Evolutionary conservation across 2,113 vertebrate species (phyloP).

Genomic region (Halichoerus grypus): DNA sequence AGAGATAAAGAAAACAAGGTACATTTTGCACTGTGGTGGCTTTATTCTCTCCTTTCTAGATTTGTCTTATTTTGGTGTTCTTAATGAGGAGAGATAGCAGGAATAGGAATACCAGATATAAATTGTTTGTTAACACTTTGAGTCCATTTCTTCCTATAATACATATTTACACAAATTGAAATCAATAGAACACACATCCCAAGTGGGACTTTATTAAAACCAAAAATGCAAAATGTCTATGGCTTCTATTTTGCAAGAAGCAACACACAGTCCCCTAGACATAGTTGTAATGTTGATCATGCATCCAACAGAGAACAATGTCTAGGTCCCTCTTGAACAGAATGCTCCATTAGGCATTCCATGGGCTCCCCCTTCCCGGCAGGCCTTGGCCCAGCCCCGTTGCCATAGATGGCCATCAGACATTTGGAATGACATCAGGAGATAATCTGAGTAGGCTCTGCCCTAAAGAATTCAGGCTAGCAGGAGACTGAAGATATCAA

Average conservation of each 20-base stretch:
- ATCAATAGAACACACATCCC: constrained; percentile 19
- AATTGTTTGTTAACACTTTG: not conserved
- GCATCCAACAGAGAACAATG: not conserved
- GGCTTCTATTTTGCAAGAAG: constrained; percentile 37
- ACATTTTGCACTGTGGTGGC: not conserved
- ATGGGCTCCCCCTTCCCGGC: constrained; percentile 59
- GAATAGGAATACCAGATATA: not conserved
- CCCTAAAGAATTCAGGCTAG: constrained; percentile 78
- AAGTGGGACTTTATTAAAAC: constrained; percentile 51
- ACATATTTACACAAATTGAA: not conserved
- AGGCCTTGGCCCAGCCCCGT: constrained; percentile 64
- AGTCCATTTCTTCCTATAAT: not conserved
- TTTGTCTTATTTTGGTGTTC: not conserved
- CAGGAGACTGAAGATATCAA: constrained; percentile 75
- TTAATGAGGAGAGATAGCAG: not conserved
- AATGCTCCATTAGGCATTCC: constrained; percentile 79
- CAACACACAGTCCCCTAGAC: constrained; percentile 66
- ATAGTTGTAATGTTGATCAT: constrained; percentile 63
- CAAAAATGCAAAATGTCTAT: not conserved
- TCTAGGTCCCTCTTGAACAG: constrained; percentile 76
- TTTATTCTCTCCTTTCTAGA: not conserved
- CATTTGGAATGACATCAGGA: constrained; percentile 79
- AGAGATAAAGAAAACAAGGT: not conserved
- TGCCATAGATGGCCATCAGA: constrained; percentile 82
- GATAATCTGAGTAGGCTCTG: constrained; percentile 71